Percentiles rank a stretch among this genome's conserved stretches.
phyloP scores from a whole-genome alignment of 2,113 vertebrate genomes.

The Gymnogyps californianus region DNA sequence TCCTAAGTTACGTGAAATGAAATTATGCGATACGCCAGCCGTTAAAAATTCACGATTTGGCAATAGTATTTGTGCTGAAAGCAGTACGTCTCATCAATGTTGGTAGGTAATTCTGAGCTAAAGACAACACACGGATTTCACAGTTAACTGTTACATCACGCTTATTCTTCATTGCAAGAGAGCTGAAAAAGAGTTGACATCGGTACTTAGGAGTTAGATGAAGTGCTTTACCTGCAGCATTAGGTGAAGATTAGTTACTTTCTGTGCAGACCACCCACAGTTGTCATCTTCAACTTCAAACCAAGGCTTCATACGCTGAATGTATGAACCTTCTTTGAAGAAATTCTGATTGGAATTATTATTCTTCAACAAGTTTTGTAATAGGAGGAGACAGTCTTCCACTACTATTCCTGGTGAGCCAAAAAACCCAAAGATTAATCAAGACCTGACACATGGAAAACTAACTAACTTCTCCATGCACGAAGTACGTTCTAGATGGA shows the following conservation, averaged over 20 bases:
- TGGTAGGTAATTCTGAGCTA: neutral
- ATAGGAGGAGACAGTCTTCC: constrained; percentile 93
- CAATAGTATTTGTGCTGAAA: neutral
- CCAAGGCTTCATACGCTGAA: constrained; percentile 98
- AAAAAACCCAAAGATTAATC: neutral
- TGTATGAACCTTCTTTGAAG: constrained; percentile 98
- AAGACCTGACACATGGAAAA: neutral
- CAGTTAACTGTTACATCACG: accelerated
- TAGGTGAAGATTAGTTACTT: constrained; percentile 95
- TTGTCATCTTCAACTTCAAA: constrained; percentile 97
- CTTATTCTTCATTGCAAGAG: accelerated
- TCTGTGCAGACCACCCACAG: constrained; percentile 96
- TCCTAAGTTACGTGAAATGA: accelerated
- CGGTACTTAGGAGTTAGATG: neutral
- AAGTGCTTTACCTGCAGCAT: constrained; percentile 89
- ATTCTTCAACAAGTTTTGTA: constrained; percentile 93
- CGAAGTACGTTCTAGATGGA: neutral
- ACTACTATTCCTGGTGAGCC: constrained; percentile 89
- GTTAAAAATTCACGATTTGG: too few species aligned
- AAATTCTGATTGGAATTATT: constrained; percentile 99
- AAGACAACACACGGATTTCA: accelerated
- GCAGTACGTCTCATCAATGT: neutral
- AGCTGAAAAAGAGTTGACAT: neutral
- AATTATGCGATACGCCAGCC: accelerated
- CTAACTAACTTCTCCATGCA: neutral